A percentile compares a stretch with the other conserved stretches of the same genome.
These are phyloP conservation scores for Anolis apletophallus DNA, from an alignment of 2,797 vertebrate genomes.

Conservation along the genomic window DNA sequence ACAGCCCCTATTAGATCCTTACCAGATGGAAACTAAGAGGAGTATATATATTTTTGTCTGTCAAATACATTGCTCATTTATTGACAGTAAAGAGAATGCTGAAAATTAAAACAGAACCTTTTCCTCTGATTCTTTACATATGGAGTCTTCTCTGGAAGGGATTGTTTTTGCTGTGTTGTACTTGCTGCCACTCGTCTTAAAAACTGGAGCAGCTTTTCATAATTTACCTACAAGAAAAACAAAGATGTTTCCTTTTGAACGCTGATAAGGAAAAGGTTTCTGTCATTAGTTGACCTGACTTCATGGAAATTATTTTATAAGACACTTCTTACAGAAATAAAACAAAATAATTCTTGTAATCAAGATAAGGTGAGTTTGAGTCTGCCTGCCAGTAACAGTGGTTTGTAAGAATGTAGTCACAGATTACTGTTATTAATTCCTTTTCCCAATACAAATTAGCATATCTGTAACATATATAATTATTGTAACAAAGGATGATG, in stretches of 20 bases:
- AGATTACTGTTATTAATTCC: background rate
- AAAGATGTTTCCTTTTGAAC: slow-evolving; percentile 40
- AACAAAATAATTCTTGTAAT: background rate
- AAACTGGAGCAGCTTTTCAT: slow-evolving; percentile 63
- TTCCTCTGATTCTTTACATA: slow-evolving; percentile 44
- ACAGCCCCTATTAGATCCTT: slow-evolving; percentile 60
- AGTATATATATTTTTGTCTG: slow-evolving; percentile 37
- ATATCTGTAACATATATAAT: background rate
- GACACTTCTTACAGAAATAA: background rate
- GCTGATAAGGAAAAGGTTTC: background rate
- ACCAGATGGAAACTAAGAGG: slow-evolving; percentile 66
- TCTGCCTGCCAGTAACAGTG: background rate
- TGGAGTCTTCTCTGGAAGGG: slow-evolving; percentile 38
- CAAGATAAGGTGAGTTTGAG: no score
- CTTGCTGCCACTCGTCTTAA: slow-evolving; percentile 57
- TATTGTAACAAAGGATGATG: background rate
- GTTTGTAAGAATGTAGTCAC: background rate
- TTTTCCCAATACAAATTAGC: background rate
- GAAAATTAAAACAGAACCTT: slow-evolving; percentile 61
- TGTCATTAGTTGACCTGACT: background rate
- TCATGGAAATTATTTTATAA: background rate
- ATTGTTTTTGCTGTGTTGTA: slow-evolving; percentile 43
- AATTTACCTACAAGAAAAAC: slow-evolving; percentile 66
- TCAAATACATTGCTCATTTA: slow-evolving; percentile 69
- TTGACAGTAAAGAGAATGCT: slow-evolving; percentile 63